Evolutionary conservation across 2,888 invertebrate genomes (phyloP).

Genomic region (Syrphus vitripennis): DNA sequence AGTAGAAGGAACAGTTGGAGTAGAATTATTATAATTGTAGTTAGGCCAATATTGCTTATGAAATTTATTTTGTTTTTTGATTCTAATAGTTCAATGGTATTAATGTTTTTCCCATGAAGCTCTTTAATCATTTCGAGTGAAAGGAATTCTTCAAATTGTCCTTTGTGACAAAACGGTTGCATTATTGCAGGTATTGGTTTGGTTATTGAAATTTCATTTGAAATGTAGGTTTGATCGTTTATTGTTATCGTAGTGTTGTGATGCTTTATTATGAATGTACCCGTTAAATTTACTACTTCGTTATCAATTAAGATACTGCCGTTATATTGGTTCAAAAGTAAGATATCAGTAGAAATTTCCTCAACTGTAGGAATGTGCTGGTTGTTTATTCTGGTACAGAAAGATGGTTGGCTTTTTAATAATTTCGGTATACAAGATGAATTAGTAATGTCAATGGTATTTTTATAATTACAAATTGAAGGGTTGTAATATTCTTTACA

Average conservation of each 20-base stretch:
- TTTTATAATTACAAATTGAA: too few species aligned
- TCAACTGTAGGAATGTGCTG: not conserved
- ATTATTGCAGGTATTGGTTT: not conserved
- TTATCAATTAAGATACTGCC: too few species aligned
- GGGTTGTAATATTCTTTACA: too few species aligned
- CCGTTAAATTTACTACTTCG: too few species aligned
- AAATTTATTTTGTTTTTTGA: not conserved
- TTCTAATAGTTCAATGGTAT: not conserved
- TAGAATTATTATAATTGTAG: conserved; percentile 53
- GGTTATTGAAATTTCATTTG: not conserved
- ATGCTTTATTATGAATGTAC: too few species aligned
- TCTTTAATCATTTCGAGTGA: not conserved
- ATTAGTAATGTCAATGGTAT: not conserved
- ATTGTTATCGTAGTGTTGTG: not conserved
- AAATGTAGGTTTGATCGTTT: not conserved
- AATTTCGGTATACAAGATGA: not conserved
- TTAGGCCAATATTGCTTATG: not conserved
- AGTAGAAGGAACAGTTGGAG: too few species aligned
- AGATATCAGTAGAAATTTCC: not conserved
- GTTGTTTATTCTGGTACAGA: not conserved
- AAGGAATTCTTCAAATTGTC: not conserved
- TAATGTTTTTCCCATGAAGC: not conserved
- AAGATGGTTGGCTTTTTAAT: not conserved
- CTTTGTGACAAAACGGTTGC: not conserved
- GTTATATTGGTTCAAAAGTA: not conserved